Evolutionary conservation across 2,888 invertebrate genomes (phyloP), one percentile per base, ranked within the genome.

Genomic region (Notodonta dromedarius): DNA sequence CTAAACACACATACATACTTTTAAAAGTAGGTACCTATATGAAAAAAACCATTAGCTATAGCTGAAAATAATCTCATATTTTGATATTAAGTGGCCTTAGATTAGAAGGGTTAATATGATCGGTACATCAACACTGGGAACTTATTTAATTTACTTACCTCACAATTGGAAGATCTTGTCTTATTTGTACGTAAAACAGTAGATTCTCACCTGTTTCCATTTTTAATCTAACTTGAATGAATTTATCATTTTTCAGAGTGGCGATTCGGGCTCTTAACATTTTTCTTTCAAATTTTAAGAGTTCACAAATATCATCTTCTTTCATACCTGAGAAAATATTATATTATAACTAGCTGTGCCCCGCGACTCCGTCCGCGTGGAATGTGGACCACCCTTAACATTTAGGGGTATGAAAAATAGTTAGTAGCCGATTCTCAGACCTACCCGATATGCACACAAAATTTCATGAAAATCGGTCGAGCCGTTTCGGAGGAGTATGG

Each of bases 201-300:
- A 55, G 16, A 35, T 50, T 55, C 69, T 57, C 74, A 93, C 97
- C 98, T 60, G 99, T 99, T 94, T 99, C 99, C 97, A 99, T 98
- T 93, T 97, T 96, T 77, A 99, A 94, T 76, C 98, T 95, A 44
- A 97, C 97, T 95, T 98, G 98, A 69, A 98, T 96, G 81, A 99
- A 98, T 93, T 98, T 98, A 85, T 99, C 99, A 83, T 96, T 98
- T 86, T 97, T 96, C 65, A 99, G 88, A 0, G 96, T 96, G 0
- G 98, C 94, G 87, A 99, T 97, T 75, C 98, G 94, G 1, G 98
- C 96, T 78, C 99, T 94, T 59, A 99, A 91, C 95, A 98, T 98
- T 94, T 99, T 98, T 66, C 97, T 95, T 87, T 99, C 99, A 86
- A 99, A 98, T 83, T 98, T 98, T 40, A 99, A 87, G 56, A 99